Base-by-base conservation (phyloP, 2,888 invertebrate genomes). In the Drosophila picticornis region DNA sequence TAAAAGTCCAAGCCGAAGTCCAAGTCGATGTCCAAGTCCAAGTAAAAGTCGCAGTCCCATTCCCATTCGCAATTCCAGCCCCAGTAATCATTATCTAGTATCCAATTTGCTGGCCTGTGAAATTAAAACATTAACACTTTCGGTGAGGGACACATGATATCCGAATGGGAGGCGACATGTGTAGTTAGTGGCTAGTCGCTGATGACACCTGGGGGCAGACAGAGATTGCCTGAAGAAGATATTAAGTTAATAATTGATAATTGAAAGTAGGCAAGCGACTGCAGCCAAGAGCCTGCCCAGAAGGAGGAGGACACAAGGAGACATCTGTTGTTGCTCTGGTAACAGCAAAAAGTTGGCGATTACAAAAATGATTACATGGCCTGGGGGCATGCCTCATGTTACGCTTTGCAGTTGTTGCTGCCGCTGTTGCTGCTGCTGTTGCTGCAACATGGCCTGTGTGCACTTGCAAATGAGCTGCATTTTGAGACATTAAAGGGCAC, bases 401-500 rank as follows among this genome's bases (percentile, higher is more conserved):
- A 72, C 79, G 79, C 72, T 59, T 53, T 60, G 67, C 38, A 38
- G 51, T 55, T 77, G 58, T 34, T 53, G 34, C 0, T 40, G 61
- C 13, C 43, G 66, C 46, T n/a, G 52, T 46, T 75, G 27, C 4
- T 27, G 32, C 6, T 32, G 32, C 9, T 51, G 65, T 16, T 27
- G 55, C 64, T 48, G 40, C 67, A 58, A 32, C 64, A 51, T 25
- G 55, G 32, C 16, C 66, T 40, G 67, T 57, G 68, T 72, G 81
- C 85, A 91, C 86, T 86, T 88, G 90, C 83, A 90, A 91, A 91
- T 90, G 87, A 89, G 84, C 85, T 83, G 86, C 90, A 88, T 91
- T 91, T 91, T 91, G 81, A 84, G 86, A 87, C 91, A 91, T 91
- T 90, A 91, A 91, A 88, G 91, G 90, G 91, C 92, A 92, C 91